These are phyloP conservation scores for Ceratotherium simum DNA, from an alignment of 2,113 vertebrate species.

Conservation along the genomic window DNA sequence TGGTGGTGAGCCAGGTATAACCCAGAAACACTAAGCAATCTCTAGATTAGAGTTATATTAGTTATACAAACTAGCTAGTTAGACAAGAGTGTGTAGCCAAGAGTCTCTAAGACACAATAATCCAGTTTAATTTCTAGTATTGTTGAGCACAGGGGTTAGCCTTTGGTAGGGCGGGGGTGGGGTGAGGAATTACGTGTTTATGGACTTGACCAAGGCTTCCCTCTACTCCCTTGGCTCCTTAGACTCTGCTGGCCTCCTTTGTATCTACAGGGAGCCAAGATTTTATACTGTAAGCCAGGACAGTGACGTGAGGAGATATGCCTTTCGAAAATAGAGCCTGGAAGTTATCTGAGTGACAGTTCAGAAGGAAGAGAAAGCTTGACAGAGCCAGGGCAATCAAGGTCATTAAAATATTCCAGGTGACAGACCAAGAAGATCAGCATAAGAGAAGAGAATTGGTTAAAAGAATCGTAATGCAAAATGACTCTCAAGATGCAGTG, in stretches of 20 bases:
- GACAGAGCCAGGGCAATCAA: not conserved
- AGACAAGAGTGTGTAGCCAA: not conserved
- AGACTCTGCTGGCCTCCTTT: not conserved
- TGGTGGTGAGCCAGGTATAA: not conserved
- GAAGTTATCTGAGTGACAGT: not conserved
- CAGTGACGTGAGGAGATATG: not conserved
- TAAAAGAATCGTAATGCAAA: not conserved
- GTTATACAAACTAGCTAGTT: not conserved
- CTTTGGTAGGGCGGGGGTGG: not conserved
- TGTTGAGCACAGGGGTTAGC: not conserved
- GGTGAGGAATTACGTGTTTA: not conserved
- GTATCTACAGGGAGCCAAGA: not conserved
- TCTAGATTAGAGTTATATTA: not conserved
- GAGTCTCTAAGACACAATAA: not conserved
- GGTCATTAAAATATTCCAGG: not conserved
- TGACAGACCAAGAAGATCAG: not conserved
- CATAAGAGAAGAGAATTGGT: not conserved
- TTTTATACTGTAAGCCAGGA: not conserved
- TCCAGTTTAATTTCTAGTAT: not conserved
- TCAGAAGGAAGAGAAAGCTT: not conserved
- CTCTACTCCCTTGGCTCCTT: not conserved
- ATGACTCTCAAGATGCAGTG: not conserved
- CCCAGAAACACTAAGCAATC: not conserved
- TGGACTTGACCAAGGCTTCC: not conserved
- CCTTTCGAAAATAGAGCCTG: not conserved